Evolutionary conservation across 2,113 vertebrate species (phyloP), one percentile per base, ranked within the genome.

Genomic region (Salvelinus sp.): DNA sequence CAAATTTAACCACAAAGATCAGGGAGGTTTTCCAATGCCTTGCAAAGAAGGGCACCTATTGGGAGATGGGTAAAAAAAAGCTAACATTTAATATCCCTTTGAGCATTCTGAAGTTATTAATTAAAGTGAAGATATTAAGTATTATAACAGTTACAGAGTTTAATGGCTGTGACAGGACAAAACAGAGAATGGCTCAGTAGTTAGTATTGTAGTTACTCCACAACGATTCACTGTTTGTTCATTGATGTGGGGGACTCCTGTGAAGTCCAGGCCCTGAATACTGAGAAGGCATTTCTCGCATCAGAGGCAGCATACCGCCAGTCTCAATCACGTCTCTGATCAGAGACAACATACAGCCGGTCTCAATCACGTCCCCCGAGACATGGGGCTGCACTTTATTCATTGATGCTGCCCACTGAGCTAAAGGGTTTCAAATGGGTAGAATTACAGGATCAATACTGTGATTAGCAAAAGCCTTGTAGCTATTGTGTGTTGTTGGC

Each of bases 401-500:
- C 91, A 91, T 89, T 90, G 90, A 88, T 87, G 87, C 87, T 84
- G 47, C 90, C 89, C 85, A 88, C 89, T 57, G 70, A 85, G 89
- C 86, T 92, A 92, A 93, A 91, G 89, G 90, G 86, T 90, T 92
- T 89, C 81, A 92, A 94, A 93, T 91, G 84, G 87, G 83, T 72
- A 78, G 88, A 88, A 90, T 92, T 91, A 91, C 80, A 82, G 88
- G 91, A 93, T 93, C 93, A 91, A 93, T 94, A 93, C 79, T 89
- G 88, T 92, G 92, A 94, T 94, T 94, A 93, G 92, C 88, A 90
- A 83, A 91, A 83, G 81, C 90, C 92, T 93, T 92, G 92, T 92
- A 92, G 91, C 90, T 86, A 85, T 90, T 90, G 90, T 81, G 76
- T 88, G 84, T 85, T 90, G 87, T 88, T 89, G 89, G 88, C 87